phyloP scores from a whole-genome alignment of 1,140 invertebrate genomes.

The Drosophila tsacasi region DNA sequence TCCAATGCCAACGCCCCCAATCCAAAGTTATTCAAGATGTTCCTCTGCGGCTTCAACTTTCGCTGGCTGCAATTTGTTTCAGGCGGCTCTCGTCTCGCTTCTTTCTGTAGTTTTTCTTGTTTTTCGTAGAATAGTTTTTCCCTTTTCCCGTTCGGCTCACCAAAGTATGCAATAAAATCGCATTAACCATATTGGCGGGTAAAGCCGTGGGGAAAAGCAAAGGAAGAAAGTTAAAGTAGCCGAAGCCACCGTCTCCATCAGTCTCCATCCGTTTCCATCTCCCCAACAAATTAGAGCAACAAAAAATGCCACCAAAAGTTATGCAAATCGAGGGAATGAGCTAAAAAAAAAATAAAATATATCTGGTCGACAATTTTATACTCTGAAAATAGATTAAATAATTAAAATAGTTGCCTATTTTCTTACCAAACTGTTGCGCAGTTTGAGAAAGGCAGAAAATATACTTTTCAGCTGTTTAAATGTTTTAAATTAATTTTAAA shows the following conservation, averaged over 20 bases:
- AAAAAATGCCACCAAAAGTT: slow-evolving; percentile 41
- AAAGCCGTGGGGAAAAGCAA: background rate
- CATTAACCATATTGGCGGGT: slow-evolving; percentile 54
- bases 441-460: background rate
- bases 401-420: background rate
- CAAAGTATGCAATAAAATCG: slow-evolving; percentile 78
- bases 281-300: slow-evolving; percentile 45
- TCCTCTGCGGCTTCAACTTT: slow-evolving; percentile 56
- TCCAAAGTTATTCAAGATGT: slow-evolving; percentile 61
- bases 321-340: slow-evolving; percentile 13
- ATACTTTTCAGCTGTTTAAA: background rate
- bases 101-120: slow-evolving; percentile 12
- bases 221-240: slow-evolving; percentile 41
- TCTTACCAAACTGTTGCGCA: background rate
- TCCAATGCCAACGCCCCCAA: background rate
- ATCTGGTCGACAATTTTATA: background rate
- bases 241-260: slow-evolving; percentile 8
- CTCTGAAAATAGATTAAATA: background rate
- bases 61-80: slow-evolving; percentile 44
- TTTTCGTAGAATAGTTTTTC: background rate
- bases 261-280: slow-evolving; percentile 1
- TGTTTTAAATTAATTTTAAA: background rate
- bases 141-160: slow-evolving; percentile 24
- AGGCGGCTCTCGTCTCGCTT: background rate
- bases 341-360: background rate